Evolutionary conservation across 2,888 invertebrate species (phyloP).

Genomic region (Hipparchia sbordonii): DNA sequence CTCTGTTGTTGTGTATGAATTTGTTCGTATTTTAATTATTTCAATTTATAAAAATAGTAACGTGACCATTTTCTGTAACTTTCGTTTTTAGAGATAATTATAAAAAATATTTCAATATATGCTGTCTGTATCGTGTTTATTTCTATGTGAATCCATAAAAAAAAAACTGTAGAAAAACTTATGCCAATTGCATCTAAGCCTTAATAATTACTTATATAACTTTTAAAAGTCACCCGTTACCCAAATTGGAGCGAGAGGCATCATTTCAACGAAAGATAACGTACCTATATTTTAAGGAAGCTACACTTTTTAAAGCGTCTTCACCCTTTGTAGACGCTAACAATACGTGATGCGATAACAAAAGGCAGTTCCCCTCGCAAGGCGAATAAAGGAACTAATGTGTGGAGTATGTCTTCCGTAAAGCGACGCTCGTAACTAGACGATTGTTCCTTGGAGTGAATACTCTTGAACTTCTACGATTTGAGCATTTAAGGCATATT

Average conservation of each 20-base stretch:
- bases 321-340: conserved; percentile 23
- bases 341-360: conserved; percentile 38
- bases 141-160: too few relatives aligned
- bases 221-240: background rate
- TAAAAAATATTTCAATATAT: too few relatives aligned
- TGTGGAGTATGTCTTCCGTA: conserved; percentile 23
- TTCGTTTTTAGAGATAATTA: too few relatives aligned
- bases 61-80: too few relatives aligned
- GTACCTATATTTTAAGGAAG: background rate
- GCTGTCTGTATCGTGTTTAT: too few relatives aligned
- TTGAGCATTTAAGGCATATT: background rate
- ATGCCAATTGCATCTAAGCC: too few relatives aligned
- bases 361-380: conserved; percentile 31
- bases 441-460: background rate
- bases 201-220: background rate
- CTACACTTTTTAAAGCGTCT: conserved; percentile 16
- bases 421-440: conserved; percentile 19
- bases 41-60: too few relatives aligned
- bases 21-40: too few relatives aligned
- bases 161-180: too few relatives aligned
- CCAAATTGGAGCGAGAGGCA: background rate
- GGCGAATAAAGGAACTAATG: conserved; percentile 29
- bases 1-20: too few relatives aligned
- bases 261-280: conserved; percentile 17
- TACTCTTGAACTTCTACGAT: background rate